Base-by-base conservation (phyloP, 2,797 vertebrate species). In the Myotis daubentonii region DNA sequence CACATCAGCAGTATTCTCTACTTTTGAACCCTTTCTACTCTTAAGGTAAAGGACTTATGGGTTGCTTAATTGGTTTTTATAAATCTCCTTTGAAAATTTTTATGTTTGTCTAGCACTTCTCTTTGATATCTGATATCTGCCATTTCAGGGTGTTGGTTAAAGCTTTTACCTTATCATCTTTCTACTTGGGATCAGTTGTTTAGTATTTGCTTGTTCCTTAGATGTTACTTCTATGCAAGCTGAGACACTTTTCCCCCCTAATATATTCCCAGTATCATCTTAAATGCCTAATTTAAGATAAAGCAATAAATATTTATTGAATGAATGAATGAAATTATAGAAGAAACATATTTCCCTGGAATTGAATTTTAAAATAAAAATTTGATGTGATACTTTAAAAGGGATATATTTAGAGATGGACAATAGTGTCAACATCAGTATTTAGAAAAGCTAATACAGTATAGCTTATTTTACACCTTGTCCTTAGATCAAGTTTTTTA, bases 361-460 rank as follows among this genome's bases (percentile, higher is more conserved):
- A 38, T 23, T 47, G n/a, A 85, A 12, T 60, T 94, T 94, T 89
- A 80, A 70, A 85, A 89, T 28, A 68, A 70, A 83, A 86, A 60
- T 49, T 22, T 87, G 47, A 91, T 23, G 17, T 44, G 47, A 72
- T 83, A 8, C 22, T 65, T 81, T 70, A 74, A 81, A 12, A 89
- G 33, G 12, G 4, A 10, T 62, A 44, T 62, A 22, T 13, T 57
- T 65, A 72, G n/a, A 89, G 22, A 65, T 65, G 36, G 53, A 93
- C 12, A 57, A 10, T 71, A 0, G 11, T 87, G 8, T 87, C 36
- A 82, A 33, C 6, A 71, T 86, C 60, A 76, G 0, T 44, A 36
- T 44, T 76, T 44, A n/a, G 60, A 53, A 71, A 93, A 70, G 33
- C 17, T 33, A 81, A 86, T 49, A 33, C 12, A 89, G 25, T 41